Evolutionary conservation across 2,888 invertebrate species (phyloP).

Genomic region (Nomada fucata): DNA sequence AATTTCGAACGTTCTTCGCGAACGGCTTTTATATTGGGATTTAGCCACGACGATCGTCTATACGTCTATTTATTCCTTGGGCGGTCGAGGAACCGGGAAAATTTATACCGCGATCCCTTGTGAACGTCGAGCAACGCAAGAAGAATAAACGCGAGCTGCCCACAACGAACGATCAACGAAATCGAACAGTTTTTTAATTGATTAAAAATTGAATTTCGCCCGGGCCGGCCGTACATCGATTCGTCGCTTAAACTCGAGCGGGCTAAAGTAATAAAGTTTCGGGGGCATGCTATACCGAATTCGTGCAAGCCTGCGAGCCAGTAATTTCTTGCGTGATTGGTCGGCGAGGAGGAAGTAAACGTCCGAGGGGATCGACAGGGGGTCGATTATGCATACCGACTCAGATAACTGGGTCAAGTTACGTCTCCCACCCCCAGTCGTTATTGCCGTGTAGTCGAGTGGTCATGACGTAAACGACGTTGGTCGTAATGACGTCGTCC

Average conservation of each 20-base stretch:
- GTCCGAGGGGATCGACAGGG: slow-evolving; percentile 57
- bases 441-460: slow-evolving; percentile 41
- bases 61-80: neutral
- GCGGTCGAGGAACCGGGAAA: neutral
- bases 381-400: slow-evolving; percentile 56
- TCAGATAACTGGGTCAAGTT: slow-evolving; percentile 65
- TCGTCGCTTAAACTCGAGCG: neutral
- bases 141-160: too few species aligned
- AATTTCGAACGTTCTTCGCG: slow-evolving; percentile 36
- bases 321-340: slow-evolving; percentile 49
- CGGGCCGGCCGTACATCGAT: neutral
- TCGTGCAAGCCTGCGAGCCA: slow-evolving; percentile 37
- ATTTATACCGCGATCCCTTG: too few species aligned
- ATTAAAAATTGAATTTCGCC: neutral
- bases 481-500: slow-evolving; percentile 40
- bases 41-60: neutral
- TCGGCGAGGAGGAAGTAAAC: slow-evolving; percentile 41
- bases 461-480: slow-evolving; percentile 49
- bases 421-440: slow-evolving; percentile 39
- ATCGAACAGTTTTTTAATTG: neutral
- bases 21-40: slow-evolving; percentile 34
- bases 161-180: neutral
- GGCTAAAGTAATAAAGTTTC: slow-evolving; percentile 23
- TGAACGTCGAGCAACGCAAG: too few species aligned
- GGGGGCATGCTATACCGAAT: slow-evolving; percentile 12